Percentiles rank a stretch among this genome's conserved stretches.
Evolutionary conservation across 2,888 invertebrate genomes (phyloP).

Genomic region (Calameuta filiformis): DNA sequence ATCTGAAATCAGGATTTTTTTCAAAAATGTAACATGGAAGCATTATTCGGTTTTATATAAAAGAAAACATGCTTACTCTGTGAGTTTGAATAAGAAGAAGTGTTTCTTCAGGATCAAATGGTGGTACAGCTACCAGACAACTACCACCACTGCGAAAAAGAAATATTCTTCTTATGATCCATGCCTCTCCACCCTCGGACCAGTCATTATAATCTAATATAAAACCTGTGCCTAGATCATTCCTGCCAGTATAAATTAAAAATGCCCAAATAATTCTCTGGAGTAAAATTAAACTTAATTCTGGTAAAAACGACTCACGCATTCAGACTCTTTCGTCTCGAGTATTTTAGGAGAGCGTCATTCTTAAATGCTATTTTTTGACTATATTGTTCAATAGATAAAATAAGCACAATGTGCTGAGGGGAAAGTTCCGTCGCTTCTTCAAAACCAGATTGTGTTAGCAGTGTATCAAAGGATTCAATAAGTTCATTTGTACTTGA

Average conservation of each 20-base stretch:
- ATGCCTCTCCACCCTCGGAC: conserved; percentile 2
- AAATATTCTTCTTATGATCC: conserved; percentile 14
- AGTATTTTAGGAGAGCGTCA: conserved; percentile 12
- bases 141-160: conserved; percentile 14
- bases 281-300: background rate
- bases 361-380: conserved; percentile 10
- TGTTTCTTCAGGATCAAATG: conserved; percentile 11
- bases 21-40: background rate
- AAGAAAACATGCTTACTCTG: conserved; percentile 7
- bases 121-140: conserved; percentile 4
- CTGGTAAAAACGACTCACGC: background rate
- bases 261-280: background rate
- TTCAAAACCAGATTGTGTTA: background rate
- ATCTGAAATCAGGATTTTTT: background rate
- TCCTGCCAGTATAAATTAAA: background rate
- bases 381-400: conserved; percentile 5
- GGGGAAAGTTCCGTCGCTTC: background rate
- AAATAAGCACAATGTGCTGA: conserved; percentile 12
- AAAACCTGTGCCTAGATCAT: conserved; percentile 4
- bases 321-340: conserved; percentile 5
- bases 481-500: background rate
- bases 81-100: conserved; percentile 13
- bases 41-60: background rate
- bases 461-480: background rate
- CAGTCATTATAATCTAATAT: conserved; percentile 15